Base-by-base conservation (phyloP, 2,888 invertebrate species). In the Creontiades dilutus region DNA sequence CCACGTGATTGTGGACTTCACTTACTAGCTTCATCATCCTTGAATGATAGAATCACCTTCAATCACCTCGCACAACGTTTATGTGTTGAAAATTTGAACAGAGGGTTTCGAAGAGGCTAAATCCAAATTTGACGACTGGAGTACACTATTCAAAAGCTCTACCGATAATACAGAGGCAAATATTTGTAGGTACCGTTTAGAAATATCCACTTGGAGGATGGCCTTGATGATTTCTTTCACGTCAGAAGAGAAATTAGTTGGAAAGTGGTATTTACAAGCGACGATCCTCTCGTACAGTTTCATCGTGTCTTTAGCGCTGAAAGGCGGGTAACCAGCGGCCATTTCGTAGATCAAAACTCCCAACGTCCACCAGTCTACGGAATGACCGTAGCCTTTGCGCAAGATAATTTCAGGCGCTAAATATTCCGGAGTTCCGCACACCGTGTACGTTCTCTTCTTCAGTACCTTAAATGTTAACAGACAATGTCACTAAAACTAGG, bases 281-380 rank as follows among this genome's bases (percentile, higher is more conserved):
- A 98, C 97, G 92, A 99, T 99, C 94, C 97, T 98, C 93, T 97
- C 97, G 93, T 99, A 99, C 91, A 98, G 97, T 93, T 96, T 96
- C 92, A 98, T 97, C 91, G 96, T 96, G n/a, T 97, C 96, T 92
- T 96, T 97, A 19, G 82, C 87, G n/a, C 68, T 81, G 93, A 99
- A 99, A 0, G 99, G 99, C 11, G 99, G 97, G 93, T 96, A 97
- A 0, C 99, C 99, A 23, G 97, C 96, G 82, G 96, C 96, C 96
- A 98, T 97, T 94, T 98, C 98, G 93, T 95, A 98, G 57, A 98
- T 94, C 3, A 98, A 94, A 0, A 98, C 95, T 0, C 97, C 99
- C 91, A 98, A 95, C 0, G 98, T 96, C 99, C 99, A 99, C 98
- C 98, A 99, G 93, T 99, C 99, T 0, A 98, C 98, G 0, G 98